A percentile compares a stretch with the other conserved stretches of the same genome.
phyloP scores from a whole-genome alignment of 2,113 vertebrate genomes.

The Ageneiosus marmoratus region DNA sequence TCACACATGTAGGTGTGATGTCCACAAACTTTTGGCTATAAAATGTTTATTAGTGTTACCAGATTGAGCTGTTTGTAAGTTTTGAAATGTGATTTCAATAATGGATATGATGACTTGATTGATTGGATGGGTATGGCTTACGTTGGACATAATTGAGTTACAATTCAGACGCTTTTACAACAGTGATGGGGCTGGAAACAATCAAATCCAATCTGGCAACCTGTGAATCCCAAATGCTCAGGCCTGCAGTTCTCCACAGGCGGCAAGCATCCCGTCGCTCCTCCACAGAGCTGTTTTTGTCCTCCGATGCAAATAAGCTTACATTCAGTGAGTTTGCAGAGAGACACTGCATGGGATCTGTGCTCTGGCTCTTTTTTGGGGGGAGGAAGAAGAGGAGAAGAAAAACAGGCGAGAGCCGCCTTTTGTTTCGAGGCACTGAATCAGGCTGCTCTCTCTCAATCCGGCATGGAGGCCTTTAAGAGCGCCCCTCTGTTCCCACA shows the following conservation, averaged over 20 bases:
- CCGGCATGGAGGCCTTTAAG: slow-evolving; percentile 54
- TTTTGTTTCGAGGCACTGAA: slow-evolving; percentile 74
- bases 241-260: slow-evolving; percentile 52
- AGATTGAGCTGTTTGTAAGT: slow-evolving; percentile 1
- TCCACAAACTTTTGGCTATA: background rate
- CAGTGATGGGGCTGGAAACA: slow-evolving; percentile 9
- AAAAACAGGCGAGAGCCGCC: slow-evolving; percentile 66
- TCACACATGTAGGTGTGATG: background rate
- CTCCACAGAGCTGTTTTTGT: slow-evolving; percentile 65
- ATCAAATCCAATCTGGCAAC: slow-evolving; percentile 48
- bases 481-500: slow-evolving; percentile 66
- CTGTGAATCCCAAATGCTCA: slow-evolving; percentile 55
- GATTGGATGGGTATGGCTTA: background rate
- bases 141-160: slow-evolving; percentile 22
- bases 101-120: background rate
- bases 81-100: background rate
- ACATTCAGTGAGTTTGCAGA: slow-evolving; percentile 58
- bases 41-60: background rate
- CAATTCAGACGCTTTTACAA: background rate
- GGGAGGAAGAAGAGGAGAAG: slow-evolving; percentile 55
- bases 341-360: slow-evolving; percentile 65
- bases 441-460: slow-evolving; percentile 68
- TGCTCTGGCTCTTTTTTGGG: slow-evolving; percentile 57
- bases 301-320: slow-evolving; percentile 64
- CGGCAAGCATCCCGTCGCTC: slow-evolving; percentile 56